These are phyloP conservation scores for Muricea muricata DNA, from an alignment of 92 coral and sea anemone species.

Conservation along the genomic window DNA sequence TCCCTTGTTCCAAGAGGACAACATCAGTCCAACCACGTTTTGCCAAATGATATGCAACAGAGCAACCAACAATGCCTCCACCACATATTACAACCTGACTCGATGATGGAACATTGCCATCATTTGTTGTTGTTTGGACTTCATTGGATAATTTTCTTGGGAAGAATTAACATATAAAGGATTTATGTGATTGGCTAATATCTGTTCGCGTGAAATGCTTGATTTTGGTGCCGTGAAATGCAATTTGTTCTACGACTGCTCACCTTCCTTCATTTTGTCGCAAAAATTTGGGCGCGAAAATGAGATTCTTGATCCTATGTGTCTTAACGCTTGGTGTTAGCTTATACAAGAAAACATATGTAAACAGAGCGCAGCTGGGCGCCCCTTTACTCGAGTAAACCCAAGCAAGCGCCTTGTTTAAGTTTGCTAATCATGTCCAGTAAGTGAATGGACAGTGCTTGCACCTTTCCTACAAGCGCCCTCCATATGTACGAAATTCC, in stretches of 20 bases:
- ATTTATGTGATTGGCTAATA: neutral
- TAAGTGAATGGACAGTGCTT: neutral
- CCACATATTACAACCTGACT: slow-evolving; percentile 87
- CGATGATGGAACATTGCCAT: slow-evolving; percentile 62
- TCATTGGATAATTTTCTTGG: slow-evolving; percentile 12
- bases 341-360: too few relatives aligned
- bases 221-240: neutral
- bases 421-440: neutral
- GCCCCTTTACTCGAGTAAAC: too few relatives aligned
- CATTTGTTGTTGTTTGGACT: neutral
- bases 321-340: too few relatives aligned
- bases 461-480: too few relatives aligned
- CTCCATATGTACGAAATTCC: too few relatives aligned
- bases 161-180: neutral
- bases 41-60: slow-evolving; percentile 95
- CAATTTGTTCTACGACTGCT: too few relatives aligned
- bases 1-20: slow-evolving; percentile 91
- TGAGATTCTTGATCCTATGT: too few relatives aligned
- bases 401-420: too few relatives aligned
- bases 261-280: too few relatives aligned
- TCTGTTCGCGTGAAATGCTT: too few relatives aligned
- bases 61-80: slow-evolving; percentile 90
- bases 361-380: too few relatives aligned
- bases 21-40: slow-evolving; percentile 91
- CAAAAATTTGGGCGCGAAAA: too few relatives aligned